phyloP scores from a whole-genome alignment of 2,888 invertebrate genomes.

The Heliothis peltigera region DNA sequence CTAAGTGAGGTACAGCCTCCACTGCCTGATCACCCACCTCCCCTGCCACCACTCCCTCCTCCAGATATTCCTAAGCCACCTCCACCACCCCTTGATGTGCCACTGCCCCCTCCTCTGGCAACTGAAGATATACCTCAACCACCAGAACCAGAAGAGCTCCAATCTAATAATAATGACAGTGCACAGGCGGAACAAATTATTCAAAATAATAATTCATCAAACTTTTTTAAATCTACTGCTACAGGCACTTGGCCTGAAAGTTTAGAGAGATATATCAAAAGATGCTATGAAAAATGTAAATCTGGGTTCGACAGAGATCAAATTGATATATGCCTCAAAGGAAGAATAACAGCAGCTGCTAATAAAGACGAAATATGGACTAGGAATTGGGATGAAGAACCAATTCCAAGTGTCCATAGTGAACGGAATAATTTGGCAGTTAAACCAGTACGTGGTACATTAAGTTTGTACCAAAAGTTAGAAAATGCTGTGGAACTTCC shows the following conservation, averaged over 20 bases:
- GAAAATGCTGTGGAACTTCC: slow-evolving; percentile 73
- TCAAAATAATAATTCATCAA: slow-evolving; percentile 73
- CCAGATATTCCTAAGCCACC: slow-evolving; percentile 83
- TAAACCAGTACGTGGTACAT: slow-evolving; percentile 90
- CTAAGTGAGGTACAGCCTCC: slow-evolving; percentile 80
- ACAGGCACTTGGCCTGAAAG: slow-evolving; percentile 94
- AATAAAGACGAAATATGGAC: slow-evolving; percentile 96
- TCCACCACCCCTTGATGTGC: slow-evolving; percentile 77
- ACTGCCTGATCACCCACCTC: slow-evolving; percentile 89
- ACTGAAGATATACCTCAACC: slow-evolving; percentile 83
- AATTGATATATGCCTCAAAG: slow-evolving; percentile 98
- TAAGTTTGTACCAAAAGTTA: slow-evolving; percentile 90
- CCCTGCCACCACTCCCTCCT: slow-evolving; percentile 87
- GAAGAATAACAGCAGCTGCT: slow-evolving; percentile 97
- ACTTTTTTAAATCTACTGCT: slow-evolving; percentile 77
- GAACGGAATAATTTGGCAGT: slow-evolving; percentile 92
- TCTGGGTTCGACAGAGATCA: slow-evolving; percentile 97
- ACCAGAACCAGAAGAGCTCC: slow-evolving; percentile 73
- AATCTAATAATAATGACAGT: slow-evolving; percentile 59
- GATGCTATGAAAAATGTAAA: slow-evolving; percentile 97
- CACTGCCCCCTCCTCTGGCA: slow-evolving; percentile 85
- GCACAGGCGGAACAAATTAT: slow-evolving; percentile 66
- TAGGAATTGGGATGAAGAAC: slow-evolving; percentile 98
- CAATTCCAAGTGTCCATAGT: slow-evolving; percentile 96
- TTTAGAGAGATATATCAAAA: slow-evolving; percentile 96